phyloP scores from a whole-genome alignment of 2,113 vertebrate genomes.

The Aldabrachelys gigantea region DNA sequence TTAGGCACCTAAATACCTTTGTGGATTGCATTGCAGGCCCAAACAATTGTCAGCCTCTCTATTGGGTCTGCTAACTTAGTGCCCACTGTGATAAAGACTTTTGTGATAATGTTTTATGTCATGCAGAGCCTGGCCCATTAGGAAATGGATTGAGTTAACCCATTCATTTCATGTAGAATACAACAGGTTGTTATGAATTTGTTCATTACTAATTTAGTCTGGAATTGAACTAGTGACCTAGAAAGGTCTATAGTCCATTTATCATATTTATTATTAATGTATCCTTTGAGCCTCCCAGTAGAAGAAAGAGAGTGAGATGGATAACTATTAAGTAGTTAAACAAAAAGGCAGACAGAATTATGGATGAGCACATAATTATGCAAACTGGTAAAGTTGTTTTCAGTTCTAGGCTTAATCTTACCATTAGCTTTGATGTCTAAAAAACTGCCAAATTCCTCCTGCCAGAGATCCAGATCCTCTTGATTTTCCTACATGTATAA shows the following conservation, averaged over 20 bases:
- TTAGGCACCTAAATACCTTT: too few species aligned
- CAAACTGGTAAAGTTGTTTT: slow-evolving; percentile 43
- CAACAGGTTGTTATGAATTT: background rate
- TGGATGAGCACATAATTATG: background rate
- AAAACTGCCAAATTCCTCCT: slow-evolving; percentile 87
- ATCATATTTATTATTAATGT: background rate
- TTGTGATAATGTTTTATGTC: background rate
- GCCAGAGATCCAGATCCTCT: slow-evolving; percentile 81
- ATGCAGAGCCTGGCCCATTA: background rate
- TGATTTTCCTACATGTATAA: slow-evolving; percentile 74
- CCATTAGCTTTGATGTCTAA: slow-evolving; percentile 90
- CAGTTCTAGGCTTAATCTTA: slow-evolving; percentile 68
- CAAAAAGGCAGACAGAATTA: slow-evolving; percentile 19
- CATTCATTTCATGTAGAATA: background rate
- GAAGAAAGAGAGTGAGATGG: accelerated
- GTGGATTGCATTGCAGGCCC: too few species aligned
- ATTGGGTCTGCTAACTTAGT: background rate
- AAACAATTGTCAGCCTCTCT: background rate
- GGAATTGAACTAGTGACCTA: background rate
- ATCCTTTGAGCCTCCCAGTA: background rate
- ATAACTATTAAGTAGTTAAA: background rate
- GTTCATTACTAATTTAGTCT: background rate
- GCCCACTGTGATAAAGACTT: too few species aligned
- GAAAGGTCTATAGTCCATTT: background rate
- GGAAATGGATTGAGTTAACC: background rate